Conservation (phyloP, 1,140 invertebrate species). For the Heliothis subflexa region DNA sequence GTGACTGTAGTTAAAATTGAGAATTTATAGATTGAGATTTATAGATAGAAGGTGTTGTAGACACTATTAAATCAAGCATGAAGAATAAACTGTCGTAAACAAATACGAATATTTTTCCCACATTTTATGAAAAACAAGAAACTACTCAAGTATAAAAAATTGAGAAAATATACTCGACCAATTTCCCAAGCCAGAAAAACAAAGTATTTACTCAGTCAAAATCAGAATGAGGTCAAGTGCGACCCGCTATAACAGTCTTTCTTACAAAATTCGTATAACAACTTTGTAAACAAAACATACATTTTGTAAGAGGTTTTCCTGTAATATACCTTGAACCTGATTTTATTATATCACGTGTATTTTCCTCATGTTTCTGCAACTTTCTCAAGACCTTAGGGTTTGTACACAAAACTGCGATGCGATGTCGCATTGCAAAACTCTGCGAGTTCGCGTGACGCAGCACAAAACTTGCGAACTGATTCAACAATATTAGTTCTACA, state of each 20-base stretch:
- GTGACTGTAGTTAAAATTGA: no score
- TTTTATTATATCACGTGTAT: not conserved
- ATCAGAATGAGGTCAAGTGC: not conserved
- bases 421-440: no score
- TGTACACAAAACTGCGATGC: no score
- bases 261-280: not conserved
- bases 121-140: no score
- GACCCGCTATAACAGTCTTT: not conserved
- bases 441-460: no score
- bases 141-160: no score
- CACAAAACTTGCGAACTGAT: not conserved
- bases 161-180: not conserved
- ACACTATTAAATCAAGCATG: no score
- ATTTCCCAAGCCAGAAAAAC: not conserved
- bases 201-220: not conserved
- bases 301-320: conserved; percentile 12
- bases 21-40: no score
- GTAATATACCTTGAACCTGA: conserved; percentile 9
- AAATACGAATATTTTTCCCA: no score
- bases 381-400: not conserved
- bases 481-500: no score
- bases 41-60: no score
- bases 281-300: not conserved
- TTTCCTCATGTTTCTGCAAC: not conserved
- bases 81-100: no score